phyloP scores from a whole-genome alignment of 2,113 vertebrate genomes.

The Callipepla squamata region DNA sequence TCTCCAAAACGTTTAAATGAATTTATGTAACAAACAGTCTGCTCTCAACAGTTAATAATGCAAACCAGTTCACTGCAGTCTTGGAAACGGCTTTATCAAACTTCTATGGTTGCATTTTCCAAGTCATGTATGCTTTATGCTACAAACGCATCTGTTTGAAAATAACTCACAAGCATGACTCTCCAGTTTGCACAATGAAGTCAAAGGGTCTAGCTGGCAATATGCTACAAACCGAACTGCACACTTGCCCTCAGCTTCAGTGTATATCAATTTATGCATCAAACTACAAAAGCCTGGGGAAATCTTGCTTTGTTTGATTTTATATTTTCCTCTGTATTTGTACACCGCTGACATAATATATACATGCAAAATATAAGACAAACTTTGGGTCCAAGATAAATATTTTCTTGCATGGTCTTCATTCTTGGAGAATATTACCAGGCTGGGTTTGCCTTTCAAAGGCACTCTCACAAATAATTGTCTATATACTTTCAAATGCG shows the following conservation, averaged over 20 bases:
- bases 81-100: not conserved
- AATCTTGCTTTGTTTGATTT: not conserved
- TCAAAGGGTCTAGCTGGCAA: not conserved
- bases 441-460: not conserved
- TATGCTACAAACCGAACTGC: not conserved
- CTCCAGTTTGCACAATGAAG: constrained; percentile 2
- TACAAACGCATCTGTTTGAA: constrained; percentile 8
- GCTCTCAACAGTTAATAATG: not conserved
- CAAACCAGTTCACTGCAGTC: not conserved
- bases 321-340: not conserved
- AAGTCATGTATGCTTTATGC: not conserved
- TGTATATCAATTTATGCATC: not conserved
- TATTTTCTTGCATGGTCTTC: not conserved
- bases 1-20: not conserved
- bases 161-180: constrained; percentile 13
- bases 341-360: not conserved
- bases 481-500: not conserved
- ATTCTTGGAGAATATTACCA: not conserved
- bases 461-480: not conserved
- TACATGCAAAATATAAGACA: not conserved
- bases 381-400: not conserved
- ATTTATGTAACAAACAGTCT: not conserved
- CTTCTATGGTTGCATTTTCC: not conserved
- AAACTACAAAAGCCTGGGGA: not conserved
- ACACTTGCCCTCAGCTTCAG: not conserved